These are phyloP conservation scores for Dasysyrphus tricinctus DNA, from an alignment of 2,888 invertebrate genomes.

Conservation along the genomic window DNA sequence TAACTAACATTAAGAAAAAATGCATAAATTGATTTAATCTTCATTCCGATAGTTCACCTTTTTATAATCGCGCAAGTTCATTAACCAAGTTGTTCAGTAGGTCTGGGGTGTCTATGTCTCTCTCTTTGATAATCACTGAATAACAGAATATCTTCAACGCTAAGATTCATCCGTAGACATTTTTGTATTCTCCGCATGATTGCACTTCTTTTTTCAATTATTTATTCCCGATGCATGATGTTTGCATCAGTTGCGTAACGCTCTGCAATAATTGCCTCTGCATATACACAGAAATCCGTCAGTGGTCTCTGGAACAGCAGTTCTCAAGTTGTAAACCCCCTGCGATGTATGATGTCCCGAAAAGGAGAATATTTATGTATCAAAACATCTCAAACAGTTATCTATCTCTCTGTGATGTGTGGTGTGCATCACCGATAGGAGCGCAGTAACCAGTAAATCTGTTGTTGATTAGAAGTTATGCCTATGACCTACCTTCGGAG, in stretches of 20 bases:
- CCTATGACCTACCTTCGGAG: constrained; percentile 81
- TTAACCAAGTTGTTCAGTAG: constrained; percentile 54
- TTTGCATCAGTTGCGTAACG: constrained; percentile 69
- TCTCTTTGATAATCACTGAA: constrained; percentile 9
- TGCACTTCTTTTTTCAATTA: constrained; percentile 54
- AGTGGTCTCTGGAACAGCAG: background rate
- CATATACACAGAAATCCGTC: constrained; percentile 7
- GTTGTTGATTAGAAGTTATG: constrained; percentile 78
- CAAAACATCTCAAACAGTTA: constrained; percentile 27
- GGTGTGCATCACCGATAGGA: constrained; percentile 20
- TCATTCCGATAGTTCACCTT: constrained; percentile 53
- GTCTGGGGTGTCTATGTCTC: constrained; percentile 8
- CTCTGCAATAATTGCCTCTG: constrained; percentile 53
- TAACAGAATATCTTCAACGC: constrained; percentile 20
- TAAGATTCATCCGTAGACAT: background rate
- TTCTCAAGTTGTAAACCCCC: background rate
- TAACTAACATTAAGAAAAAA: background rate
- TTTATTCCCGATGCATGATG: constrained; percentile 60
- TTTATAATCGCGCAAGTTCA: constrained; percentile 32
- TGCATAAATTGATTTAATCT: constrained; percentile 50
- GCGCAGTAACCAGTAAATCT: constrained; percentile 53
- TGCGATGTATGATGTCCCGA: background rate
- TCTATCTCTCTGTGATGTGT: constrained; percentile 18
- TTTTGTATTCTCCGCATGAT: constrained; percentile 35
- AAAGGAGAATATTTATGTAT: constrained; percentile 13